Evolutionary conservation across 2,888 invertebrate species (phyloP), one percentile per base, ranked within the genome.

Genomic region (Lasioglossum marginatum): DNA sequence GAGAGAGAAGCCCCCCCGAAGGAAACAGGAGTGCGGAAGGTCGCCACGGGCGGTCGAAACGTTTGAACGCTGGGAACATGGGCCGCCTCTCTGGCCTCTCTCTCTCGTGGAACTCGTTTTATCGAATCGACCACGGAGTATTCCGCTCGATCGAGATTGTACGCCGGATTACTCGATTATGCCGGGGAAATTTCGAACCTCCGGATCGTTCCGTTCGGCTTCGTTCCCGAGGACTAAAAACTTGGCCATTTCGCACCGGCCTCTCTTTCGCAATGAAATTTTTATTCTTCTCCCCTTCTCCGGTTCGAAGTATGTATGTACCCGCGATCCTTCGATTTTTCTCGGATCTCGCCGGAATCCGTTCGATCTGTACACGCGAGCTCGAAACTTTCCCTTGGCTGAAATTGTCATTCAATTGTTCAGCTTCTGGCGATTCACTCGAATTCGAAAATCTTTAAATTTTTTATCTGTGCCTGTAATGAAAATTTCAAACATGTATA

Each of bases 101-200:
- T 10, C 57, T 37, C 40, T 66, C 66, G 34, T 34, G 70, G 52
- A 85, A 83, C 79, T 82, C 83, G 82, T 85, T 83, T 83, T 78
- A 82, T 85, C 84, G 75, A 75, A 40, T 27, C 60, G 72, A 34
- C 31, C 16, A 16, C n/a, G 45, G 68, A 79, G 75, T 82, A 60
- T 75, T 75, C 57, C 31, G 27, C 34, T 52, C 43, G 19, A 31
- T 76, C 75, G 23, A 76, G 75, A 74, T 52, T 40, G 37, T n/a
- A 68, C 68, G 68, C 37, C 23, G 34, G 68, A 68, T 68, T 68
- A 37, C 37, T 68, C 68, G 74, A 52, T 74, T 74, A 74, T 37
- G 34, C 37, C 68, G 68, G 34, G 68, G 34, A 37, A 23, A 37
- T 34, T 66, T 66, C 23, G 66, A 19, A 34, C 34, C 34, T 19